phyloP scores from a whole-genome alignment of 2,113 vertebrate genomes.

The Eubucco bourcierii region DNA sequence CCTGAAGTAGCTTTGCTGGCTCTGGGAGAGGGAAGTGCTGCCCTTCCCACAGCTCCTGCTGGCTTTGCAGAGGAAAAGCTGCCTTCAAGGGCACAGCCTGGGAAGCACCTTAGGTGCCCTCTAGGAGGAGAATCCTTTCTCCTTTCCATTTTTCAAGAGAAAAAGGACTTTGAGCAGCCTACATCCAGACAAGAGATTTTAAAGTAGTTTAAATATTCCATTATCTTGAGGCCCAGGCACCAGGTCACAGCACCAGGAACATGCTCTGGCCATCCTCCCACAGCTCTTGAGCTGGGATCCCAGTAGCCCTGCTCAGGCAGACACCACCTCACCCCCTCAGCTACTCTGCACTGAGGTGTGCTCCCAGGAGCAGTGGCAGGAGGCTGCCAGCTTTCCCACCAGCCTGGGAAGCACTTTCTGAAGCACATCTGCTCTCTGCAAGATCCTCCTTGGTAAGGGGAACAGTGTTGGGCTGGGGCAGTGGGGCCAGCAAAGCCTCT shows the following conservation, averaged over 20 bases:
- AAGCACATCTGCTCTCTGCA: not conserved
- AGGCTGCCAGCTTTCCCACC: not conserved
- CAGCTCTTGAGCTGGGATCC: not conserved
- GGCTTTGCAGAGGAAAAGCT: not conserved
- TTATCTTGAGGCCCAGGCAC: not conserved
- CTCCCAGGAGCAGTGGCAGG: not conserved
- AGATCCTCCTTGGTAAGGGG: not conserved
- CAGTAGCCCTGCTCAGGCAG: not conserved
- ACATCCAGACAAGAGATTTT: not conserved
- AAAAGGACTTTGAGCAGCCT: not conserved
- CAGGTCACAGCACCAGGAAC: not conserved
- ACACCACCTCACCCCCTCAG: not conserved
- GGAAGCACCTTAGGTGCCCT: not conserved
- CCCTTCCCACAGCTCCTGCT: not conserved
- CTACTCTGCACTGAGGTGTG: accelerated
- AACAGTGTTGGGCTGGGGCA: not conserved
- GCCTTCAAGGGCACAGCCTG: not conserved
- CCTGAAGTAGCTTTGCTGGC: not conserved
- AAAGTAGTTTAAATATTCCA: not conserved
- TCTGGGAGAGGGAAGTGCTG: not conserved
- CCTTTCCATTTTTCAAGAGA: not conserved
- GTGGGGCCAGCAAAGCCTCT: not conserved
- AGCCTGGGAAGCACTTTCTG: not conserved
- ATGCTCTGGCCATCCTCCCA: not conserved
- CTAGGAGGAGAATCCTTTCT: not conserved